Evolutionary conservation across 2,113 vertebrate genomes (phyloP), one percentile per base, ranked within the genome.

Genomic region (Bucco capensis): DNA sequence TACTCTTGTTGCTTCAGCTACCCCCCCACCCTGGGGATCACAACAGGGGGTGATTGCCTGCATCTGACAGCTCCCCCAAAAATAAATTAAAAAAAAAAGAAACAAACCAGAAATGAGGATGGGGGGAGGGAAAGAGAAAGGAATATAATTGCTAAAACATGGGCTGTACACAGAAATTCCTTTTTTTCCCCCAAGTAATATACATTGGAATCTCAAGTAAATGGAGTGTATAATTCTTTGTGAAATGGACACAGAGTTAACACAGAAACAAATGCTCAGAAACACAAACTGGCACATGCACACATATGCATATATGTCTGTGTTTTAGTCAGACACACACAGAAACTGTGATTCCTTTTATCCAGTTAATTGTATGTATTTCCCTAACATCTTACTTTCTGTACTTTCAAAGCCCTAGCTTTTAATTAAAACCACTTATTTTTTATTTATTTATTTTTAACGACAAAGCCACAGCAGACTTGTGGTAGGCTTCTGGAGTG

Each of bases 161-260:
- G 93, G 75, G 9, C 54, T 58, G 21, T 51, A 65, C 37, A 91
- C 78, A 42, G 49, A 66, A 94, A 86, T 14, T 56, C 44, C 21
- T 72, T 8, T 6, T 66, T 74, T 64, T 5, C 12, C 3, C 6
- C 65, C 74, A 69, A 94, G 94, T 67, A 95, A 94, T 92, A 95
- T 89, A 86, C 84, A 86, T 60, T 95, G 94, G 94, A 94, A 94
- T 96, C 83, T 96, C 86, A 76, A 96, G 81, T 71, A 89, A 84
- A 95, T 90, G 58, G 64, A 94, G 92, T 86, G 89, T 95, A 44
- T 91, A 83, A 96, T 95, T 95, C 77, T 75, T 88, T 89, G 81
- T 87, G 94, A 96, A 95, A 86, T 51, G 88, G 79, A 77, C 92
- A 62, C 40, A 78, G 83, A 88, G 56, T 44, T 90, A 89, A 91